Evolutionary conservation across 2,797 vertebrate genomes (phyloP).

Genomic region (Myripristis murdjan): DNA sequence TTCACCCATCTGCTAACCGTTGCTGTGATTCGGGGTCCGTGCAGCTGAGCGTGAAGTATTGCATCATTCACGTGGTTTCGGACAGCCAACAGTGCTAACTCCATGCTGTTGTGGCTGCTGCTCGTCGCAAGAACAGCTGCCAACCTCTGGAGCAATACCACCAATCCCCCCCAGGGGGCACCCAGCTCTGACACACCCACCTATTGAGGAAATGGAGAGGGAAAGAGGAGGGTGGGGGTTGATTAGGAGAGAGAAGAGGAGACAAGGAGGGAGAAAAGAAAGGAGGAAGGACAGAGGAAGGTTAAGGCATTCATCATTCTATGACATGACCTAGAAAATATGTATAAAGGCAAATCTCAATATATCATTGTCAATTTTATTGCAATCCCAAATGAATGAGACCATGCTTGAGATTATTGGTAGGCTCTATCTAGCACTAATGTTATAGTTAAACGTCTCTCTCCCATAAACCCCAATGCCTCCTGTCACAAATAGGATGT

Average conservation of each 20-base stretch:
- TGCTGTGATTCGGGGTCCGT: slow-evolving; percentile 89
- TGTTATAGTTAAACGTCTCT: too few relatives aligned
- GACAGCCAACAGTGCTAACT: slow-evolving; percentile 85
- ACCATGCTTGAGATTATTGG: too few relatives aligned
- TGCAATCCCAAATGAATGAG: too few relatives aligned
- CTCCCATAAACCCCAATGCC: slow-evolving; percentile 2
- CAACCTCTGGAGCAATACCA: slow-evolving; percentile 88
- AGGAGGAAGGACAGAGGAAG: too few relatives aligned
- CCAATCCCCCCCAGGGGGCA: slow-evolving; percentile 86
- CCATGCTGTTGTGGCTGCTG: slow-evolving; percentile 88
- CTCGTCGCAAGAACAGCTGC: slow-evolving; percentile 85
- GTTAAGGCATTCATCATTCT: too few relatives aligned
- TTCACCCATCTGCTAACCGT: slow-evolving; percentile 83
- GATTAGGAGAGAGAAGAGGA: not conserved
- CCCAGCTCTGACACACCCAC: slow-evolving; percentile 89
- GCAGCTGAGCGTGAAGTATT: slow-evolving; percentile 89
- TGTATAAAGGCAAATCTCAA: too few relatives aligned
- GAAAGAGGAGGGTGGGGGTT: too few relatives aligned
- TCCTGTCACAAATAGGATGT: slow-evolving; percentile 18
- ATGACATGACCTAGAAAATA: too few relatives aligned
- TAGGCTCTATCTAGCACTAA: too few relatives aligned
- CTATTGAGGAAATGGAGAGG: slow-evolving; percentile 36
- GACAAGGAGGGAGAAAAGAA: not conserved
- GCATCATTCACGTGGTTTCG: slow-evolving; percentile 89
- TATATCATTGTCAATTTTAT: too few relatives aligned